Percentiles rank a stretch among this genome's conserved stretches.
phyloP scores from a whole-genome alignment of 2,113 vertebrate genomes.

The Meriones unguiculatus region DNA sequence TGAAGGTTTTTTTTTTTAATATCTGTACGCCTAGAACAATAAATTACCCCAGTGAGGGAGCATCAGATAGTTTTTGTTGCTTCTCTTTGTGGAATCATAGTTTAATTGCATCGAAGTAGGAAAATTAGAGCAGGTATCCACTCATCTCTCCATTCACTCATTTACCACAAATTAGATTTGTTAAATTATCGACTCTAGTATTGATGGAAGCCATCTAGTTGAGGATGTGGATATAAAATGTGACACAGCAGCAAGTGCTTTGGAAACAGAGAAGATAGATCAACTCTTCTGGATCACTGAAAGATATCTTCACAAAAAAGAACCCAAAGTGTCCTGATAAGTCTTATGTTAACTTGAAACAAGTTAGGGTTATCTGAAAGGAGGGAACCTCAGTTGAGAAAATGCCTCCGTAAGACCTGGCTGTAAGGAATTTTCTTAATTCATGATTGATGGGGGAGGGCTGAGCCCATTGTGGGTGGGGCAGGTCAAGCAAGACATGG shows the following conservation, averaged over 20 bases:
- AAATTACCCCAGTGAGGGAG: neutral
- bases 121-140: neutral
- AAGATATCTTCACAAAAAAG: neutral
- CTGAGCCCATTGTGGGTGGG: neutral
- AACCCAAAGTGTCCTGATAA: neutral
- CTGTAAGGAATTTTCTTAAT: neutral
- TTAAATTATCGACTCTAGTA: neutral
- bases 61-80: neutral
- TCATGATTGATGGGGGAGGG: neutral
- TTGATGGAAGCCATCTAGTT: neutral
- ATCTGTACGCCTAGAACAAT: conserved; percentile 1
- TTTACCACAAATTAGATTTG: neutral
- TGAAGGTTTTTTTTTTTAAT: neutral
- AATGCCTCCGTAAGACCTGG: neutral
- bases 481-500: neutral
- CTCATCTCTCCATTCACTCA: neutral
- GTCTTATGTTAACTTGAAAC: neutral
- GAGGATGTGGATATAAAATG: neutral
- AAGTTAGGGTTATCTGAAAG: neutral
- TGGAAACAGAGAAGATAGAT: neutral
- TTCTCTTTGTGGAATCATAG: neutral
- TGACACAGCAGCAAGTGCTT: neutral
- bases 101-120: conserved; percentile 3
- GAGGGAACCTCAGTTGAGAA: neutral
- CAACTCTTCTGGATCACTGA: neutral